Conservation (phyloP, 1,140 invertebrate species). For the Drosophila yakuba region DNA sequence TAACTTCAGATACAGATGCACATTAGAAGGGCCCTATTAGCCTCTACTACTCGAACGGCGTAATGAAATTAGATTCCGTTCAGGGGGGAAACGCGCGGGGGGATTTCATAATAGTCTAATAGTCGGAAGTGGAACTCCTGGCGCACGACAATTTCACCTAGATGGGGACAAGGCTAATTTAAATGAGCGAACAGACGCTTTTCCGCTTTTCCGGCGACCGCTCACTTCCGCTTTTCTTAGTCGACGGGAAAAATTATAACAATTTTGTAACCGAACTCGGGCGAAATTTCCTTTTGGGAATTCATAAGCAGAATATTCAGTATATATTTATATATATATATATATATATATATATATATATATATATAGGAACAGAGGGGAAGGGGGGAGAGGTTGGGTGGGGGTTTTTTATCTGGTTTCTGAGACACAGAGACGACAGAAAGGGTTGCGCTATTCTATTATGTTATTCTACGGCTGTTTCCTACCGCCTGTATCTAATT, state of each 20-base stretch:
- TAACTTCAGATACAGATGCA: background rate
- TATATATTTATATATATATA: background rate
- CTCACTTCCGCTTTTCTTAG: background rate
- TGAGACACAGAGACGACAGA: slow-evolving; percentile 7
- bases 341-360: background rate
- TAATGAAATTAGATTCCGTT: slow-evolving; percentile 46
- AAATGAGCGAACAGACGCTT: slow-evolving; percentile 24
- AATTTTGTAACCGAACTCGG: slow-evolving; percentile 71
- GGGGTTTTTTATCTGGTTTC: background rate
- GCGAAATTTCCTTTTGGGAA: slow-evolving; percentile 74
- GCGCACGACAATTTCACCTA: slow-evolving; percentile 33
- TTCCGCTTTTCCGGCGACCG: background rate
- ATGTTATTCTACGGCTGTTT: slow-evolving; percentile 70
- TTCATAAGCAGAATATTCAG: slow-evolving; percentile 62
- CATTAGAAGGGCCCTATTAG: slow-evolving; percentile 16
- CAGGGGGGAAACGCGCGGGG: slow-evolving; percentile 7
- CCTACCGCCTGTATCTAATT: slow-evolving; percentile 71
- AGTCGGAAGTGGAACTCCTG: slow-evolving; percentile 1
- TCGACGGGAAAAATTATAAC: slow-evolving; percentile 76
- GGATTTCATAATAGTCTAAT: background rate
- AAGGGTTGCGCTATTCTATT: slow-evolving; percentile 60
- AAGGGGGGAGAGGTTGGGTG: background rate
- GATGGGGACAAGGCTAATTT: slow-evolving; percentile 50
- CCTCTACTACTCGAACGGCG: slow-evolving; percentile 11
- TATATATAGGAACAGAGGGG: too few relatives aligned